phyloP scores from a whole-genome alignment of 2,888 invertebrate species.

The Poecilus cupreus region DNA sequence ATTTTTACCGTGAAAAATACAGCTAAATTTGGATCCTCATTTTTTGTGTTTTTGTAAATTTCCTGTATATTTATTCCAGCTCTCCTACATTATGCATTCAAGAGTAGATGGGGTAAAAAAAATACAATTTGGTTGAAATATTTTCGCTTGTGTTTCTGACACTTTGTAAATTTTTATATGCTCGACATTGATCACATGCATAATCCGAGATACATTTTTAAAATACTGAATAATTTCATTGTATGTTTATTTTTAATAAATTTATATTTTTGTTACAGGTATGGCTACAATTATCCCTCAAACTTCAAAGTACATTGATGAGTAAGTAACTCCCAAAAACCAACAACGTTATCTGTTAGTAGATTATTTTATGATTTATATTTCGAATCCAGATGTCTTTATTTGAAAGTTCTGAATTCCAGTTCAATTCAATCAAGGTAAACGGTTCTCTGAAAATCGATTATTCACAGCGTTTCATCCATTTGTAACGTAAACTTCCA shows the following conservation, averaged over 20 bases:
- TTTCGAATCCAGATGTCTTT: too few relatives aligned
- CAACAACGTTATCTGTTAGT: too few relatives aligned
- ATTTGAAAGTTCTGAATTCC: not conserved
- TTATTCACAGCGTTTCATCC: slow-evolving; percentile 1
- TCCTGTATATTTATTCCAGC: not conserved
- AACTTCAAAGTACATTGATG: too few relatives aligned
- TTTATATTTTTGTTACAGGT: too few relatives aligned
- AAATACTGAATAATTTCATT: too few relatives aligned
- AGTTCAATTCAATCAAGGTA: not conserved
- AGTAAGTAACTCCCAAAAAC: too few relatives aligned
- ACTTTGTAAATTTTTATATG: not conserved
- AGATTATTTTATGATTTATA: too few relatives aligned
- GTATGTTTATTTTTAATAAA: too few relatives aligned
- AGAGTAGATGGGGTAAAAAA: not conserved
- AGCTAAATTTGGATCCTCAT: not conserved
- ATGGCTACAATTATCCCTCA: too few relatives aligned
- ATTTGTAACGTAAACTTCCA: not conserved
- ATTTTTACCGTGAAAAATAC: not conserved
- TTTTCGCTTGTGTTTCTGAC: slow-evolving; percentile 1
- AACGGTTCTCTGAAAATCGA: not conserved
- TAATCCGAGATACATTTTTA: too few relatives aligned
- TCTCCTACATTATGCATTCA: not conserved
- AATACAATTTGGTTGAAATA: not conserved
- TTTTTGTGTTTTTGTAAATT: not conserved
- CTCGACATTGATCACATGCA: not conserved